A percentile compares a stretch with the other conserved stretches of the same genome.
Evolutionary conservation across 2,113 vertebrate genomes (phyloP).

Genomic region (Alouatta palliata): DNA sequence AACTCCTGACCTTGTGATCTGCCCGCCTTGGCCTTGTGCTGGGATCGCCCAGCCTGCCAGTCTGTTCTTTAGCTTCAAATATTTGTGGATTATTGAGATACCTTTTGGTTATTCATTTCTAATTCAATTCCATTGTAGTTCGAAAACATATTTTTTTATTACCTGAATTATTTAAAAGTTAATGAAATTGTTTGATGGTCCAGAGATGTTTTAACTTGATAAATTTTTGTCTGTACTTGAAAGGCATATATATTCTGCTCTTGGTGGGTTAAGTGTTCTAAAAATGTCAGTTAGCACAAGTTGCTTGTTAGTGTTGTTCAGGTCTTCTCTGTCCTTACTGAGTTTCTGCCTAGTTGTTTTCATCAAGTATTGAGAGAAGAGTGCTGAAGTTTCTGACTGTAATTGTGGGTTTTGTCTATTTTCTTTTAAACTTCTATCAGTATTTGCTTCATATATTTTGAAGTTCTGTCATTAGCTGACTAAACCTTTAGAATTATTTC

Average conservation of each 20-base stretch:
- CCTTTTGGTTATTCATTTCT: not conserved
- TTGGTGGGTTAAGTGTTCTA: not conserved
- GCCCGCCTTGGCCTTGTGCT: no score
- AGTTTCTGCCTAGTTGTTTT: slow-evolving; percentile 14
- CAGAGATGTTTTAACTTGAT: slow-evolving; percentile 1
- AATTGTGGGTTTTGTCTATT: not conserved
- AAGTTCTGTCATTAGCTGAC: not conserved
- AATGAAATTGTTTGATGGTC: not conserved
- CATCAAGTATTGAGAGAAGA: not conserved
- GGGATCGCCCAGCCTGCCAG: not conserved
- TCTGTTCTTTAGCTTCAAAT: not conserved
- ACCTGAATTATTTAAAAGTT: not conserved
- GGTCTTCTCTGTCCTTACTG: not conserved
- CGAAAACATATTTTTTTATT: not conserved
- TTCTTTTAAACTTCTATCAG: not conserved
- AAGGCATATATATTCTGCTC: not conserved
- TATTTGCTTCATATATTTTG: not conserved
- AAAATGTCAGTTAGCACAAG: not conserved
- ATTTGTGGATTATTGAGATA: not conserved
- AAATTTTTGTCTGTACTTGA: not conserved
- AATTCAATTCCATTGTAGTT: not conserved
- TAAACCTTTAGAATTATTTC: not conserved
- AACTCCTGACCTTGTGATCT: no score
- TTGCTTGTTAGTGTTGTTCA: not conserved
- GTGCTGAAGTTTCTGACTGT: not conserved